A percentile compares a stretch with the other conserved stretches of the same genome.
These are phyloP conservation scores for Drosophila siamana DNA, from an alignment of 2,888 invertebrate species.

Conservation along the genomic window DNA sequence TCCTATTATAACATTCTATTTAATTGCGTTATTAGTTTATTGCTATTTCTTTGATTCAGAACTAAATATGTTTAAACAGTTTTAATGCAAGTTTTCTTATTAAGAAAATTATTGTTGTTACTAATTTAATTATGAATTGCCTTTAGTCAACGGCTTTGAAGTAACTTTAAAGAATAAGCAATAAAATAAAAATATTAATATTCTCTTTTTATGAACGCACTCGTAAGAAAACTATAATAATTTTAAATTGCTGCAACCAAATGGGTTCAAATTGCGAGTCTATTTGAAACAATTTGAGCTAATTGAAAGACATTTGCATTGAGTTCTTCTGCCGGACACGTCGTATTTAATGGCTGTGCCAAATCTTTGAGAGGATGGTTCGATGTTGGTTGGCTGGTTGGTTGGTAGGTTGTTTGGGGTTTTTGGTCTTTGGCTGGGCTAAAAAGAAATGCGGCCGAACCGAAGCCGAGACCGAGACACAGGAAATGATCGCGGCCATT, in stretches of 20 bases:
- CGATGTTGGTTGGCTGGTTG: background rate
- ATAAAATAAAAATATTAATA: too few species aligned
- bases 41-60: too few species aligned
- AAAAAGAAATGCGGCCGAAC: constrained; percentile 1
- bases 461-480: constrained; percentile 17
- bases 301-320: background rate
- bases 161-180: too few species aligned
- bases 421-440: background rate
- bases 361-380: background rate
- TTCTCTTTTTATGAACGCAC: too few species aligned
- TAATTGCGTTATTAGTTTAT: background rate
- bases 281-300: background rate
- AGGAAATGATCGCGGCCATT: constrained; percentile 51
- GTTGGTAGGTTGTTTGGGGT: background rate
- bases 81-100: too few species aligned
- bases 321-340: background rate
- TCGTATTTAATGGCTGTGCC: constrained; percentile 5
- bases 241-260: too few species aligned
- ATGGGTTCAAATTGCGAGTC: too few species aligned
- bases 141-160: too few species aligned
- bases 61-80: too few species aligned
- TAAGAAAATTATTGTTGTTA: too few species aligned
- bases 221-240: too few species aligned
- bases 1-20: background rate
- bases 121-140: too few species aligned